Percentiles rank a stretch among this genome's conserved stretches.
Evolutionary conservation across 1,140 invertebrate species (phyloP).

Genomic region (Drosophila guanche): DNA sequence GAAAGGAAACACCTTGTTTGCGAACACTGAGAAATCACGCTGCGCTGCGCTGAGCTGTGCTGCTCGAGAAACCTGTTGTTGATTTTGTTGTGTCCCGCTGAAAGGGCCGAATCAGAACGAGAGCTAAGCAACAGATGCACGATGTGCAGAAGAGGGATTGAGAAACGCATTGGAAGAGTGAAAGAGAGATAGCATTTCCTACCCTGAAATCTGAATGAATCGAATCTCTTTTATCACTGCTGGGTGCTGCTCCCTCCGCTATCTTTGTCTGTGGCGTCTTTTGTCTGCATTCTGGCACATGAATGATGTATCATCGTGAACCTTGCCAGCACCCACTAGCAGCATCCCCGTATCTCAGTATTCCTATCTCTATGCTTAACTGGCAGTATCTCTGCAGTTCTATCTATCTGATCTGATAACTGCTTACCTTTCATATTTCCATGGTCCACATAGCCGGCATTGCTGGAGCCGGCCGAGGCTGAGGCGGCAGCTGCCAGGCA

Average conservation of each 20-base stretch:
- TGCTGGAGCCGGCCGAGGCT: conserved; percentile 44
- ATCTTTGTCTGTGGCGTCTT: conserved; percentile 40
- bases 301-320: conserved; percentile 26
- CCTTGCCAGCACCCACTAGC: conserved; percentile 12
- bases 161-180: background rate
- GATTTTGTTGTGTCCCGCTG: conserved; percentile 48
- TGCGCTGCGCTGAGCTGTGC: conserved; percentile 36
- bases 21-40: conserved; percentile 74
- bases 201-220: conserved; percentile 23
- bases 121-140: conserved; percentile 60
- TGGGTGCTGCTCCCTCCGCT: conserved; percentile 10
- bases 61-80: conserved; percentile 70
- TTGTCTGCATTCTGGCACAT: conserved; percentile 22
- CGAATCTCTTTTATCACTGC: conserved; percentile 43
- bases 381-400: background rate
- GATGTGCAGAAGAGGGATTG: conserved; percentile 35
- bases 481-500: conserved; percentile 17
- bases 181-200: conserved; percentile 22
- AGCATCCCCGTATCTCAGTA: conserved; percentile 12
- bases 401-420: conserved; percentile 1
- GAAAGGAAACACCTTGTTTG: conserved; percentile 63
- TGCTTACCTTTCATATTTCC: conserved; percentile 81
- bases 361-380: conserved; percentile 14
- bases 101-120: conserved; percentile 6
- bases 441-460: conserved; percentile 75